These are phyloP conservation scores for Timema podura DNA, from an alignment of 2,888 invertebrate genomes.

Conservation along the genomic window DNA sequence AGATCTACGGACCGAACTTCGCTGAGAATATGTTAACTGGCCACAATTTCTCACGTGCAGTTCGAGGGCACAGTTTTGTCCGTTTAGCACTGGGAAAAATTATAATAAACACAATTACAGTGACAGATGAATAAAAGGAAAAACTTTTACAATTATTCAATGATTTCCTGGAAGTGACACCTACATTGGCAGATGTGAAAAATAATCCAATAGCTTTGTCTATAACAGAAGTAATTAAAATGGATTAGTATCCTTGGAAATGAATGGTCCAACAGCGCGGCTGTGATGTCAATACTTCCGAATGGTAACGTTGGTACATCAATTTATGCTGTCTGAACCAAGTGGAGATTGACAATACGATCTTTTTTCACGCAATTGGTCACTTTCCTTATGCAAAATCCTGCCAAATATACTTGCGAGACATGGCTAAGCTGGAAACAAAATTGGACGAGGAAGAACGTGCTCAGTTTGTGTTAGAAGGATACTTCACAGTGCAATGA, in stretches of 20 bases:
- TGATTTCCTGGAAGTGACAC: neutral
- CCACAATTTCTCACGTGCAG: neutral
- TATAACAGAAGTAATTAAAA: neutral
- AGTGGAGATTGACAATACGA: no score
- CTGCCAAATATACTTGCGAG: no score
- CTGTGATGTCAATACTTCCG: neutral
- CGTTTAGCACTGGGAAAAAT: neutral
- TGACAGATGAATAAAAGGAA: neutral
- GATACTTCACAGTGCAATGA: no score
- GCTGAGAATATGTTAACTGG: neutral
- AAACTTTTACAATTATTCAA: neutral
- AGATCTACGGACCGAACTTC: neutral
- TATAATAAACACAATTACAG: neutral
- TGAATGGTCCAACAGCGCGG: conserved; percentile 5
- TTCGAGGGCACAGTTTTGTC: conserved; percentile 6
- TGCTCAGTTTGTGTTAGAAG: no score
- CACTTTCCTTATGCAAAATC: no score
- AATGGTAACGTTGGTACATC: neutral
- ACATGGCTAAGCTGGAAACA: no score
- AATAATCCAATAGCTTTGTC: neutral
- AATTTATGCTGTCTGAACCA: no score
- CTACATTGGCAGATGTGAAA: neutral
- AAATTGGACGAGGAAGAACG: no score
- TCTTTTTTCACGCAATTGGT: no score
- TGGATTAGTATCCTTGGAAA: neutral